Conservation (phyloP, 2,113 vertebrate species). For the Callipepla squamata region DNA sequence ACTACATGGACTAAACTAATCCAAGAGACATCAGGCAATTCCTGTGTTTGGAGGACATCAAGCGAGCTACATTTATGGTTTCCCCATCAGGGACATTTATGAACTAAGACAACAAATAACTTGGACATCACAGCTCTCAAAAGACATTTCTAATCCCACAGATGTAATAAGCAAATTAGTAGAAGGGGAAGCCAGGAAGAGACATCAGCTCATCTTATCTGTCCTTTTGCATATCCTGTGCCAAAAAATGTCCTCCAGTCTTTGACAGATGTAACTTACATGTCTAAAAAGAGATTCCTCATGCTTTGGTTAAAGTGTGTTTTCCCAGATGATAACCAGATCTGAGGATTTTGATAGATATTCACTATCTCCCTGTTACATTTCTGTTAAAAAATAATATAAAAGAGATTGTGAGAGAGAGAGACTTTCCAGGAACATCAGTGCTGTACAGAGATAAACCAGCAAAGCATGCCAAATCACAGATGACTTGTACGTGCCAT, state of each 20-base stretch:
- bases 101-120: background rate
- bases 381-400: background rate
- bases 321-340: constrained; percentile 42
- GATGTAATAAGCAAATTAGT: constrained; percentile 27
- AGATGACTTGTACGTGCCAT: background rate
- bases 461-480: background rate
- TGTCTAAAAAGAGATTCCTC: background rate
- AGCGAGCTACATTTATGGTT: background rate
- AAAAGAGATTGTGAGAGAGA: background rate
- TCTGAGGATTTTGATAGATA: constrained; percentile 3
- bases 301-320: background rate
- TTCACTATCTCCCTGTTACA: background rate
- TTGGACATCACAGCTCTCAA: background rate
- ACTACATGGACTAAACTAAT: background rate
- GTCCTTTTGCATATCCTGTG: background rate
- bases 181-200: background rate
- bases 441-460: background rate
- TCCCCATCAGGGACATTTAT: background rate
- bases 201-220: background rate
- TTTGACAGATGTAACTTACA: background rate
- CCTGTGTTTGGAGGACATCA: background rate
- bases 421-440: background rate
- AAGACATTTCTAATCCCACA: background rate
- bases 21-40: constrained; percentile 24
- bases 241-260: background rate